Conservation (phyloP, 2,113 vertebrate species). For the Condylura cristata region DNA sequence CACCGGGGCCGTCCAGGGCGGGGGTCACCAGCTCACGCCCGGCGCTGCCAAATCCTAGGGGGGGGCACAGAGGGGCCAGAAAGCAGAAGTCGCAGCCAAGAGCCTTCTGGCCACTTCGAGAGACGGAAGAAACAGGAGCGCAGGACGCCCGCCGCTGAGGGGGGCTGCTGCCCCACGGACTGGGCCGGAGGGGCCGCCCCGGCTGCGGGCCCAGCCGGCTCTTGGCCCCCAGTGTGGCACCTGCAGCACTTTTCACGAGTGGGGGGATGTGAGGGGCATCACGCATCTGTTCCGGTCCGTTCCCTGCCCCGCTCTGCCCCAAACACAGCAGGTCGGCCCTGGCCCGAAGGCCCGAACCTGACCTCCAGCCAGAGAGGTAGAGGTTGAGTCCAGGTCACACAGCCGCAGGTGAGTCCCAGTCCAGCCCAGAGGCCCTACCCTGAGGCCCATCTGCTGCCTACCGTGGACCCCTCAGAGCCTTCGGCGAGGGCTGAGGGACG, state of each 20-base stretch:
- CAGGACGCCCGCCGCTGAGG: not conserved
- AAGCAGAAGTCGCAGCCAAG: not conserved
- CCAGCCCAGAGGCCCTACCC: no score
- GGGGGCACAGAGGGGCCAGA: rapidly evolving
- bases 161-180: no score
- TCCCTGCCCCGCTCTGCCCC: no score
- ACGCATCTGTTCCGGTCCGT: rapidly evolving
- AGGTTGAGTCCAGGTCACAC: not conserved
- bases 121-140: not conserved
- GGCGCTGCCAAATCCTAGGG: not conserved
- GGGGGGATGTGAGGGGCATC: not conserved
- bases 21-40: not conserved
- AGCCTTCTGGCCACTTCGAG: not conserved
- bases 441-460: not conserved
- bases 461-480: not conserved
- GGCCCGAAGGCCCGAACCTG: rapidly evolving
- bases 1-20: rapidly evolving
- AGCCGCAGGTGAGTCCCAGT: not conserved
- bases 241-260: not conserved
- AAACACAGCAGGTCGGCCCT: not conserved
- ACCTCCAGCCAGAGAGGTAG: not conserved
- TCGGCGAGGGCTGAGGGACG: no score
- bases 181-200: rapidly evolving
- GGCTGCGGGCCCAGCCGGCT: not conserved
- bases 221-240: no score